Conservation (phyloP, 2,113 vertebrate genomes). For the Gyps fulvus region DNA sequence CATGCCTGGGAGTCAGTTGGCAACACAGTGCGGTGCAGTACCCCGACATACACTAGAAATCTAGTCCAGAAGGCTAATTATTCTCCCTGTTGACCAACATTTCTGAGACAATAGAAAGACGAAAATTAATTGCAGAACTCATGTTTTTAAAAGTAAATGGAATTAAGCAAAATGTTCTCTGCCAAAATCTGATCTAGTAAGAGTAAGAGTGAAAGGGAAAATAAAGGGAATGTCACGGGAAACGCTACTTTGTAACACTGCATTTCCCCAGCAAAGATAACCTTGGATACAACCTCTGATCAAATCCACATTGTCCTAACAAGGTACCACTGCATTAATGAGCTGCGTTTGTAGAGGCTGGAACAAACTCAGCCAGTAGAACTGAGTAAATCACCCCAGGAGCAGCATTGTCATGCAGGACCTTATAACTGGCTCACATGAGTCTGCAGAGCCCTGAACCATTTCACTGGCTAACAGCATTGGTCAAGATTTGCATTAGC, state of each 20-base stretch:
- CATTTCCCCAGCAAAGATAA: not conserved
- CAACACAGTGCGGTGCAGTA: not conserved
- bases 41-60: not conserved
- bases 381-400: not conserved
- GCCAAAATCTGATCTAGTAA: slow-evolving; percentile 53
- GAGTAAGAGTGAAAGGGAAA: slow-evolving; percentile 49
- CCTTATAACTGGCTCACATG: fast-evolving
- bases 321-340: not conserved
- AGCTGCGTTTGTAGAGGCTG: not conserved
- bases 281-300: not conserved
- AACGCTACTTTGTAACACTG: not conserved
- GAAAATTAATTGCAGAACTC: slow-evolving; percentile 65
- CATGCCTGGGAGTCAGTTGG: slow-evolving; percentile 1
- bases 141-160: slow-evolving; percentile 21
- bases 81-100: slow-evolving; percentile 49
- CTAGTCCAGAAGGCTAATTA: slow-evolving; percentile 26
- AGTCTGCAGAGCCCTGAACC: not conserved
- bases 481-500: not conserved
- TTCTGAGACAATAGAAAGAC: slow-evolving; percentile 56
- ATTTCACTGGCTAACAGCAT: not conserved
- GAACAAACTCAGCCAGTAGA: not conserved
- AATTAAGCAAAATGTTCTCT: not conserved
- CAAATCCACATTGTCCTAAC: not conserved
- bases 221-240: slow-evolving; percentile 23
- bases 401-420: not conserved